Evolutionary conservation across 2,113 vertebrate genomes (phyloP).

Genomic region (Nibea coibor): DNA sequence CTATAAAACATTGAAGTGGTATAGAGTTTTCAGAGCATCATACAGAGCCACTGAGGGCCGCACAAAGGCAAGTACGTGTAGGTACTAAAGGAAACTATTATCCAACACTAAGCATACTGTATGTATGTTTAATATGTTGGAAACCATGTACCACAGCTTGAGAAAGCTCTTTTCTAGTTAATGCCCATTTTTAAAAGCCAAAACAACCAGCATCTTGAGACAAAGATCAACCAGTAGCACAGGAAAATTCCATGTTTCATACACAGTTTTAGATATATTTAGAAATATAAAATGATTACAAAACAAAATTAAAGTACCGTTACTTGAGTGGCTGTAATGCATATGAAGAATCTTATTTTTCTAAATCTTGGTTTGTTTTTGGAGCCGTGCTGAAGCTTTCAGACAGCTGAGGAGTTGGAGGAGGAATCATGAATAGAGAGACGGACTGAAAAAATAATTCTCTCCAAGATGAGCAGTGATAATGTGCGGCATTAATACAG

Average conservation of each 20-base stretch:
- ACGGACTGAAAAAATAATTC: neutral
- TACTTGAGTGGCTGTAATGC: conserved; percentile 21
- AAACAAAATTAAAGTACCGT: conserved; percentile 46
- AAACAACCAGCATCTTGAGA: conserved; percentile 8
- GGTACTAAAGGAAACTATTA: conserved; percentile 1
- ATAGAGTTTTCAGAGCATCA: neutral
- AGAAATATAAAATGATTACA: conserved; percentile 49
- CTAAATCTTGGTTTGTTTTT: neutral
- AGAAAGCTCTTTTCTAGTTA: neutral
- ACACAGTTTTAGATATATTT: conserved; percentile 29
- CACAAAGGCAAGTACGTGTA: conserved; percentile 6
- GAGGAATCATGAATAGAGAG: neutral
- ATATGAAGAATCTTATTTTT: neutral
- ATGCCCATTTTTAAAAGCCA: conserved; percentile 13
- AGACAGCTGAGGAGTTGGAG: neutral
- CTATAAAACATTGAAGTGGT: neutral
- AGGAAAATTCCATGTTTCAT: neutral
- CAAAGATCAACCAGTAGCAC: neutral
- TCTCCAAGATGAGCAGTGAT: neutral
- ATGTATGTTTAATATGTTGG: neutral
- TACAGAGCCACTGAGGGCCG: neutral
- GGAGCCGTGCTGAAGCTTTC: conserved; percentile 3
- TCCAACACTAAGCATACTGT: neutral
- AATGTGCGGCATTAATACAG: conserved; percentile 3
- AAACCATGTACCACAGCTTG: conserved; percentile 13